These are phyloP conservation scores for Hydrotaea cyrtoneurina DNA, from an alignment of 2,888 invertebrate species.

Conservation along the genomic window DNA sequence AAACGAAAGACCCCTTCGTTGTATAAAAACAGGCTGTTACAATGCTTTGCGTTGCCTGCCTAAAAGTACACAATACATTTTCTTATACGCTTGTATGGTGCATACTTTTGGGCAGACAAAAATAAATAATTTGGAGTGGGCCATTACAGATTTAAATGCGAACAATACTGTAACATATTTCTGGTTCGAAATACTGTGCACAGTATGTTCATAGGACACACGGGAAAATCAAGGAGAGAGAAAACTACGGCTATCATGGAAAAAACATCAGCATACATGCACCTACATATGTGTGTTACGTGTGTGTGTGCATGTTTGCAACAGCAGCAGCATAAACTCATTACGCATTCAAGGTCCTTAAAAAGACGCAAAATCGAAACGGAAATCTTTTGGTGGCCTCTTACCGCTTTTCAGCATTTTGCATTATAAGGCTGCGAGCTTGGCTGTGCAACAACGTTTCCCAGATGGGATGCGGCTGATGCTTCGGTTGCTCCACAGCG, in stretches of 20 bases:
- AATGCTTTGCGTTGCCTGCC: no score
- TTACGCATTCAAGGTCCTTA: slow-evolving; percentile 79
- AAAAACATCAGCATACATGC: slow-evolving; percentile 55
- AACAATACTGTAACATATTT: no score
- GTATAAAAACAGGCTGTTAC: no score
- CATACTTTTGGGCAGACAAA: no score
- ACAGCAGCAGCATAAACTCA: slow-evolving; percentile 70
- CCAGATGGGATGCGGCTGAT: slow-evolving; percentile 51
- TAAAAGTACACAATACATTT: no score
- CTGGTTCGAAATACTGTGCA: background rate
- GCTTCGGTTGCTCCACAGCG: slow-evolving; percentile 10
- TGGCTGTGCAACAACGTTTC: slow-evolving; percentile 21
- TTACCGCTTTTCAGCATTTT: slow-evolving; percentile 13
- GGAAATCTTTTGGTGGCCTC: slow-evolving; percentile 60
- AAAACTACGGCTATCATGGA: slow-evolving; percentile 50
- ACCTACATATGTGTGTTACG: slow-evolving; percentile 17
- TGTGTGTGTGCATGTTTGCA: no score
- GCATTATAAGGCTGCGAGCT: slow-evolving; percentile 2
- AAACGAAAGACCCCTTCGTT: no score
- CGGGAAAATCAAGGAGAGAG: slow-evolving; percentile 35
- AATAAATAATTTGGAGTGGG: no score
- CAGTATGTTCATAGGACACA: background rate
- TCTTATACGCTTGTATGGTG: no score
- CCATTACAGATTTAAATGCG: no score
- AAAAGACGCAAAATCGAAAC: slow-evolving; percentile 64